Evolutionary conservation across 2,113 vertebrate species (phyloP), one percentile per base, ranked within the genome.

Genomic region (Okapia johnstoni): DNA sequence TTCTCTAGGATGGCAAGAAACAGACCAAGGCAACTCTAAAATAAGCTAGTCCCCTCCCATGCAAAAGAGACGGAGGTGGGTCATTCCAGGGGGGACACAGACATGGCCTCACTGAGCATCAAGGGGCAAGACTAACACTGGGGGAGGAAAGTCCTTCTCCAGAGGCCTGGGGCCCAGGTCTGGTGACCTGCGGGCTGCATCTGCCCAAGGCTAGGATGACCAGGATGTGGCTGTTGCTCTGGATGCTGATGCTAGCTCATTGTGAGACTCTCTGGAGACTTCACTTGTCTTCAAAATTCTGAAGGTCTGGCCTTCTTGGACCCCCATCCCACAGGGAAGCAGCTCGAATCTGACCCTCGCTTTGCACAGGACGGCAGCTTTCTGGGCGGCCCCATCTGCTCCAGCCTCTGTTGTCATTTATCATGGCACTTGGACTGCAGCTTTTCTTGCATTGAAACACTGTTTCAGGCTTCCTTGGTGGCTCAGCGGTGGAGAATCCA

Each of bases 131-230:
- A 43, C 4, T 7, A 30, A 14, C 17, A 3, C 14, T 26, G 6
- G 26, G 21, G 9, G 0, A 28, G 28, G 77, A 66, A 28, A 63
- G n/a, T n/a, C 36, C 52, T 54, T 70, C 70, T 73, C 58, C 58
- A 7, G 4, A 57, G 25, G 57, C n/a, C 57, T 33, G 77, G 14
- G 28, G 26, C 10, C n/a, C 61, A 52, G 54, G 61, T 76, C 54
- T 79, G 14, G 17, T 8, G 46, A 63, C n/a, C n/a, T 54, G 25
- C 0, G 2, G 76, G 15, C 33, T n/a, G 3, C 2, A 26, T 28
- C 52, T 52, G 6, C n/a, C 57, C 60, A 57, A 52, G 55, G 21
- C 23, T 70, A 28, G 2, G 19, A n/a, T 26, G 40, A 21, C 40
- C 87, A 50, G 28, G 13, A 50, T 23, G 33, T 26, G 40, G 16